Evolutionary conservation across 2,113 vertebrate species (phyloP), one percentile per base, ranked within the genome.

Genomic region (Tupaia tana): DNA sequence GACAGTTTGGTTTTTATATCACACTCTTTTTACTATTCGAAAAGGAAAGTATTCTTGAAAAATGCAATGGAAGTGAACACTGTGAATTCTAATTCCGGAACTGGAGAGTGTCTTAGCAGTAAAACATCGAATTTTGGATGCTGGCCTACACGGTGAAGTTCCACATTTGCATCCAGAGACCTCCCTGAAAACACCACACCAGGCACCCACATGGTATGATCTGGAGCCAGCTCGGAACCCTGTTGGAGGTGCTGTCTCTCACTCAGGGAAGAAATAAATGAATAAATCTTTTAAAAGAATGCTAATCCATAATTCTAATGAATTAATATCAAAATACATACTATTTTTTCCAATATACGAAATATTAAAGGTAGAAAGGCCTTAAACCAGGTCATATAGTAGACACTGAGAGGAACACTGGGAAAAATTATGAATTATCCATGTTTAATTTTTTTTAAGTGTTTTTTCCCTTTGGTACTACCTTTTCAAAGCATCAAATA

Each of bases 271-370:
- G 43, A 43, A 43, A 43, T 43, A 43, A 43, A 43, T 43, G 43
- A 43, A 43, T 43, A 43, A 43, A 43, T 43, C 43, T 43, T 3
- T 43, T 43, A 43, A 43, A 92, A 75, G 34, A 92, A 84, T 61
- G 27, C 8, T 73, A 86, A 74, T 22, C 52, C 92, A 82, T 64
- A 89, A 82, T 84, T 75, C 31, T 59, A n/a, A 93, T n/a, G 27
- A 97, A 88, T 90, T 59, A 90, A 15, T 77, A 84, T 90, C 61
- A 80, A 54, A 86, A 56, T 12, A 81, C 16, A 84, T 77, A 84
- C 81, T 70, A 52, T 90, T 93, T 83, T 73, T 70, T 29, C 27
- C 13, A 59, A 7, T 70, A 69, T 25, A 64, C 31, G 1, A 31
- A 91, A 70, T 27, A 64, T 84, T 79, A 95, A 77, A 20, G 16